A percentile compares a stretch with the other conserved stretches of the same genome.
Conservation (phyloP, 1,140 invertebrate species). For the Vollenhovia emeryi region DNA sequence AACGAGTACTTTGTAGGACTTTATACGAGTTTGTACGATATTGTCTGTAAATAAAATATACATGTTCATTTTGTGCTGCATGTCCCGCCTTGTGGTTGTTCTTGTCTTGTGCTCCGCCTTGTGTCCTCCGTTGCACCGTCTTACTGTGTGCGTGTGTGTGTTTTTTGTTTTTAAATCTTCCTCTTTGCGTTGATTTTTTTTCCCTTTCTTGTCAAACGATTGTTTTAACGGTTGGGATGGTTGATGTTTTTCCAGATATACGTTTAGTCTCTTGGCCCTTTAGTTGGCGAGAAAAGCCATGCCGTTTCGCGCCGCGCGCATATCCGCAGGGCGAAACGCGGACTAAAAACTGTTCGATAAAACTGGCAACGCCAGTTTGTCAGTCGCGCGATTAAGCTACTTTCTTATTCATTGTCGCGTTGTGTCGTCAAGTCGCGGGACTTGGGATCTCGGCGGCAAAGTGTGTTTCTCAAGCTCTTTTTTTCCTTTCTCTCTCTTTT, state of each 20-base stretch:
- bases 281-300: conserved; percentile 70
- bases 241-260: conserved; percentile 85
- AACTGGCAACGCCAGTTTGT: conserved; percentile 76
- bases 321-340: conserved; percentile 71
- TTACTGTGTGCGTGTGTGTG: conserved; percentile 21
- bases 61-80: conserved; percentile 80
- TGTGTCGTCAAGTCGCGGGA: conserved; percentile 30
- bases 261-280: conserved; percentile 80
- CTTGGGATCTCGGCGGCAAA: conserved; percentile 11
- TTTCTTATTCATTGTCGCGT: conserved; percentile 73
- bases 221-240: conserved; percentile 83
- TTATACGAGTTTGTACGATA: conserved; percentile 76
- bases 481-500: not conserved
- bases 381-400: conserved; percentile 72
- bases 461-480: conserved; percentile 15
- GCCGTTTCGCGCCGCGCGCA: conserved; percentile 62
- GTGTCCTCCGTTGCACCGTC: conserved; percentile 67
- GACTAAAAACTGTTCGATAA: conserved; percentile 82
- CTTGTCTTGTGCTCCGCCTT: conserved; percentile 77
- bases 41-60: conserved; percentile 79
- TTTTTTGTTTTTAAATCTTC: conserved; percentile 32
- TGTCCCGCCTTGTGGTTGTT: conserved; percentile 78
- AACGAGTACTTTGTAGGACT: conserved; percentile 48
- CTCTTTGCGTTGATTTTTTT: conserved; percentile 25
- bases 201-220: conserved; percentile 56